Evolutionary conservation across 2,113 vertebrate species (phyloP), one percentile per base, ranked within the genome.

Genomic region (Elephas maximus): DNA sequence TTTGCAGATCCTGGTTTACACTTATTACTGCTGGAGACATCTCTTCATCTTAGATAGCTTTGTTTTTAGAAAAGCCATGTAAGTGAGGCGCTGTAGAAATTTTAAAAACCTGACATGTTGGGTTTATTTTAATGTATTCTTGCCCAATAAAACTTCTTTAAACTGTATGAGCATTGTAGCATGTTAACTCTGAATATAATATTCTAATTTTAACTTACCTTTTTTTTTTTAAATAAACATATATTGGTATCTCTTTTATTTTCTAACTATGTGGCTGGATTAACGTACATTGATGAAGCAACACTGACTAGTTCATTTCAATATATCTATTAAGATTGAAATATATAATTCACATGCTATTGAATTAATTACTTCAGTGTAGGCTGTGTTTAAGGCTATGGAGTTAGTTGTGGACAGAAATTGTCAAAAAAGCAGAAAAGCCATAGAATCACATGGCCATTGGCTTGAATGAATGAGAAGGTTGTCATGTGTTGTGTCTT

Each of bases 61-160:
- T 95, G 76, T 76, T 90, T 89, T 89, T 45, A 92, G 80, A 97
- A 87, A 89, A 67, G 30, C 23, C 8, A 7, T 8, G 30, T 51
- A 69, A 76, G 41, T 60, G 20, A 78, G 7, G 26, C 48, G 60
- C 30, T 78, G 24, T 60, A n/a, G 51, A 15, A 86, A 90, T 5
- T 21, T 20, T 57, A 57, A 82, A 53, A 60, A 57, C 77, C 45
- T 90, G 30, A 92, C 57, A 78, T 9, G 10, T 74, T n/a, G 37
- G 33, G 41, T 48, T 95, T 91, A 48, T 90, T 92, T 63, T 83
- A 71, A 92, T 83, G 41, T 23, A 78, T 67, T 79, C 41, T 53
- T 84, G 14, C 11, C 67, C 63, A 84, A 20, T 37, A 53, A 18
- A 10, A 45, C 44, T 62, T 44, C 73, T 88, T 82, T 78, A 89